A percentile compares a stretch with the other conserved stretches of the same genome.
phyloP scores from a whole-genome alignment of 2,797 vertebrate species.

The Halcyon smyrnensis region DNA sequence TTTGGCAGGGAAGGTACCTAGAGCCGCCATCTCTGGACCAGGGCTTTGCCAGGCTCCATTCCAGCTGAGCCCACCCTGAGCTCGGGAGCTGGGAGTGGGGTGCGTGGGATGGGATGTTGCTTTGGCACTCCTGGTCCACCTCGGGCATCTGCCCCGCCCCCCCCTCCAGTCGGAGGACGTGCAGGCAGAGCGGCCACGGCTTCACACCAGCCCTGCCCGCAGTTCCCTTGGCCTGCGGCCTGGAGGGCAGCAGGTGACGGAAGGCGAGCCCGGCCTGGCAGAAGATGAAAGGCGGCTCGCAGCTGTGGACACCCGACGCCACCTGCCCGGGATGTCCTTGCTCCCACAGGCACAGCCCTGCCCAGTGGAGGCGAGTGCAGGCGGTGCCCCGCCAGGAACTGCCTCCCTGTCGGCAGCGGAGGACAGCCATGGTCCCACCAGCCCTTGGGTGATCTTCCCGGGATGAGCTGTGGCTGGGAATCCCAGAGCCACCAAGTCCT shows the following conservation, averaged over 20 bases:
- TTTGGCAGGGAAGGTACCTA: background rate
- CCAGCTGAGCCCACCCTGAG: background rate
- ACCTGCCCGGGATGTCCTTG: conserved; percentile 50
- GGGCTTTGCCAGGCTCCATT: background rate
- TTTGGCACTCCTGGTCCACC: accelerated
- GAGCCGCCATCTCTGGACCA: background rate
- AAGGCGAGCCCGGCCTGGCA: conserved; percentile 50
- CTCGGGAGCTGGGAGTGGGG: background rate
- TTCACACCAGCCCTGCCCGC: background rate
- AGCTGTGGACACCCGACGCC: conserved; percentile 50
- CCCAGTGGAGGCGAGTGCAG: background rate
- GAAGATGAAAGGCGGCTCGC: conserved; percentile 58
- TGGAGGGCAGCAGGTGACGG: conserved; percentile 62
- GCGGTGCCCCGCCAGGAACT: background rate
- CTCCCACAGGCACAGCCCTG: background rate
- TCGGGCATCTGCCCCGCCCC: background rate
- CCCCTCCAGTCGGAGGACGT: background rate
- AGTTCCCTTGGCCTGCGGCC: conserved; percentile 23
- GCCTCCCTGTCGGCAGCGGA: background rate
- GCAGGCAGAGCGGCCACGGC: background rate
- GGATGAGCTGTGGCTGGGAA: background rate
- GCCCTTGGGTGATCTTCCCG: background rate
- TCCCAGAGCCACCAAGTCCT: background rate
- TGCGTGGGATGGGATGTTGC: background rate
- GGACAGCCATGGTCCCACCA: background rate